Conservation (phyloP, 2,888 invertebrate species). For the Scaptomyza tumidula region DNA sequence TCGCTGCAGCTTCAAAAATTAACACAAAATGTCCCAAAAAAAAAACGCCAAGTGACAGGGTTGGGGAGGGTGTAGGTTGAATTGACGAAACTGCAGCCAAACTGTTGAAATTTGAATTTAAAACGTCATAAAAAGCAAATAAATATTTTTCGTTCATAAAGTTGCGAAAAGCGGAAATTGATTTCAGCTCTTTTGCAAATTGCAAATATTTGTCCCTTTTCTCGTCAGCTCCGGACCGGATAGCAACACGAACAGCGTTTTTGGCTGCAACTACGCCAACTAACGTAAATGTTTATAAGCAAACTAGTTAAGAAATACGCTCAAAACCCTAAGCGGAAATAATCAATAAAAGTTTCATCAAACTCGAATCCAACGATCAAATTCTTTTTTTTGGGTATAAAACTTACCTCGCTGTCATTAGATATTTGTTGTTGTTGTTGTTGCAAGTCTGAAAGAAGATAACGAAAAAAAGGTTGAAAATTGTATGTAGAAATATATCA, state of each 20-base stretch:
- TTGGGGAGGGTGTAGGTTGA: neutral
- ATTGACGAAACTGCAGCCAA: slow-evolving; percentile 8
- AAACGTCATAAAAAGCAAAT: slow-evolving; percentile 36
- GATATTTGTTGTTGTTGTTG: slow-evolving; percentile 1
- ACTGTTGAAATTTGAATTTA: slow-evolving; percentile 31
- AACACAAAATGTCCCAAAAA: slow-evolving; percentile 17
- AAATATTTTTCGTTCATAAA: slow-evolving; percentile 42
- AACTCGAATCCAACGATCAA: slow-evolving; percentile 3
- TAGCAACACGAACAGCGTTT: neutral
- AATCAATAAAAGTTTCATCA: neutral
- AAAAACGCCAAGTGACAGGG: neutral
- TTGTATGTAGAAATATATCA: too few relatives aligned
- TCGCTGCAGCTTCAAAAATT: slow-evolving; percentile 10
- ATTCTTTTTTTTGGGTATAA: neutral
- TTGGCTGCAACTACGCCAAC: neutral
- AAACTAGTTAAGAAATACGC: slow-evolving; percentile 17
- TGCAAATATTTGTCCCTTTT: slow-evolving; percentile 10
- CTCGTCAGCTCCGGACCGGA: neutral
- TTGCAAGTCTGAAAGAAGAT: neutral
- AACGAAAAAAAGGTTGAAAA: slow-evolving; percentile 4
- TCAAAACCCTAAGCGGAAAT: slow-evolving; percentile 6
- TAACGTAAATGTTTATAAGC: neutral
- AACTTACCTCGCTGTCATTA: slow-evolving; percentile 27
- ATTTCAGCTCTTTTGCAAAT: slow-evolving; percentile 31
- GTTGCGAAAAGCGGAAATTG: slow-evolving; percentile 38